A percentile compares a stretch with the other conserved stretches of the same genome.
phyloP scores from a whole-genome alignment of 2,888 invertebrate genomes.

The Drosophila mimica region DNA sequence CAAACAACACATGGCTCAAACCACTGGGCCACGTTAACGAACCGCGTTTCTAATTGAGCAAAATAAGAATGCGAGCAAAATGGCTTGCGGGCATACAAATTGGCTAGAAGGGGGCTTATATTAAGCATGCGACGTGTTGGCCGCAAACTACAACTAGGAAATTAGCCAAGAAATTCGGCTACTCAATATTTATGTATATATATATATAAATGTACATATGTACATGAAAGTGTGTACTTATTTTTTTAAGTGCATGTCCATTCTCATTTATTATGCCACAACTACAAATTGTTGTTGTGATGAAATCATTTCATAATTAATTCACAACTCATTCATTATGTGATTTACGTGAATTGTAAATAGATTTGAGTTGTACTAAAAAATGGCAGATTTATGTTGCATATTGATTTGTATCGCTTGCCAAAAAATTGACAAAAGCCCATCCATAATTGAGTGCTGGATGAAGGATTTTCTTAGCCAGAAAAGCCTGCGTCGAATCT shows the following conservation, averaged over 20 bases:
- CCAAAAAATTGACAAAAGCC: constrained; percentile 13
- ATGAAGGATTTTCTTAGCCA: background rate
- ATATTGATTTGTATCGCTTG: constrained; percentile 2
- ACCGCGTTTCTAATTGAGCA: constrained; percentile 51
- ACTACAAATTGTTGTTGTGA: background rate
- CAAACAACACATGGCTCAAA: constrained; percentile 27
- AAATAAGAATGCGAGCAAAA: constrained; percentile 43
- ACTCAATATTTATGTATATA: background rate
- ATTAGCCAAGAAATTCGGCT: constrained; percentile 1
- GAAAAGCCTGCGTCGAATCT: constrained; percentile 4
- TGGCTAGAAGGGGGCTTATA: constrained; percentile 3
- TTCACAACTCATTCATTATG: constrained; percentile 20
- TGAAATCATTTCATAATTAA: constrained; percentile 5
- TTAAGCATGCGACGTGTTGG: constrained; percentile 43
- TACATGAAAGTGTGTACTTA: background rate
- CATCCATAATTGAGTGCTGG: background rate
- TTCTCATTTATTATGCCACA: background rate
- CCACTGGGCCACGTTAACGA: constrained; percentile 28
- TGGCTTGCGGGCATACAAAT: constrained; percentile 31
- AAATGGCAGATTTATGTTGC: constrained; percentile 10
- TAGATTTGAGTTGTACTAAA: constrained; percentile 6
- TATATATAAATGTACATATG: too few species aligned
- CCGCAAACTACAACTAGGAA: constrained; percentile 7
- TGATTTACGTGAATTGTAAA: constrained; percentile 29
- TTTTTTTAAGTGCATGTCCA: background rate